These are phyloP conservation scores for Novumbra hubbsi DNA, from an alignment of 2,797 vertebrate species.

Conservation along the genomic window DNA sequence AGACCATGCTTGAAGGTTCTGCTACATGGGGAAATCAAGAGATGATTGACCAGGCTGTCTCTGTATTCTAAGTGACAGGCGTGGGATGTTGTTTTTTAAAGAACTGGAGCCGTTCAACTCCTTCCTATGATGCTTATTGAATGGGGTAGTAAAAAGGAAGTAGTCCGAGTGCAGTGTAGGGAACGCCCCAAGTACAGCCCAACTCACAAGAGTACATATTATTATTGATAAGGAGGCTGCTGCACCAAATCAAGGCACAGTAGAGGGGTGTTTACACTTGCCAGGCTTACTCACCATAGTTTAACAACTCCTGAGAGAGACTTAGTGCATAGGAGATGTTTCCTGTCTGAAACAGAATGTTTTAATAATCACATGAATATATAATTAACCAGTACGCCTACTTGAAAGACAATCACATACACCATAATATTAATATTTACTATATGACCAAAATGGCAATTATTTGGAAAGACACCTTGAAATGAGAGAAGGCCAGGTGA, in stretches of 20 bases:
- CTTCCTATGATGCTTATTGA: background rate
- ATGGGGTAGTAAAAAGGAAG: background rate
- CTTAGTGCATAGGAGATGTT: constrained; percentile 85
- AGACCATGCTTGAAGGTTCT: background rate
- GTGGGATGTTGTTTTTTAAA: constrained; percentile 6
- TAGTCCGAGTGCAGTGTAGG: background rate
- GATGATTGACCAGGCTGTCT: constrained; percentile 10
- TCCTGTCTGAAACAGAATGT: constrained; percentile 78
- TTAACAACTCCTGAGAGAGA: constrained; percentile 88
- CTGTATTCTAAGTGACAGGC: constrained; percentile 6
- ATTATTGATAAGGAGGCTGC: background rate
- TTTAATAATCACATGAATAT: background rate
- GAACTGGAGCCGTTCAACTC: background rate
- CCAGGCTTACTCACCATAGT: constrained; percentile 80
- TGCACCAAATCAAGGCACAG: background rate
- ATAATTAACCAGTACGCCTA: background rate
- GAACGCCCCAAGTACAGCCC: background rate
- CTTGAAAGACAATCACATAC: background rate
- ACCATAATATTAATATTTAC: background rate
- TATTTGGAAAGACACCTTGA: constrained; percentile 73
- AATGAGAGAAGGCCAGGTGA: constrained; percentile 92
- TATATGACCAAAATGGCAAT: background rate
- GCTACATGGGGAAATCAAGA: background rate
- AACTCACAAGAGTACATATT: background rate
- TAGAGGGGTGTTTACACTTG: constrained; percentile 8